phyloP scores from a whole-genome alignment of 2,113 vertebrate genomes.

The Mormyrus lacerda region DNA sequence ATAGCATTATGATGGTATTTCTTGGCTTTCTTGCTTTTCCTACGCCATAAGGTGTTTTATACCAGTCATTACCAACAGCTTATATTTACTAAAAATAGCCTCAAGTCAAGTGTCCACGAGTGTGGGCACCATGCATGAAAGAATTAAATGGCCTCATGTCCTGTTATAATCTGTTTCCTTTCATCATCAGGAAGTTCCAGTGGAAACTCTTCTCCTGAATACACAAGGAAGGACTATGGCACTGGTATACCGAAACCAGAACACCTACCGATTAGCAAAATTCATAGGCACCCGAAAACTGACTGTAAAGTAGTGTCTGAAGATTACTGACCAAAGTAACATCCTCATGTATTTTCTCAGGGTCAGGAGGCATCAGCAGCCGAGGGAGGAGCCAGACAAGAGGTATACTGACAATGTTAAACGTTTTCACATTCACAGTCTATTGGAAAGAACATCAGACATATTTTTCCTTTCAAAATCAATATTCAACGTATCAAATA shows the following conservation, averaged over 20 bases:
- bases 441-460: not conserved
- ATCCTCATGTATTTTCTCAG: not conserved
- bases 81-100: not conserved
- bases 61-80: not conserved
- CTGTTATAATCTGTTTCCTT: constrained; percentile 13
- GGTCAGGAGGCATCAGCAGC: constrained; percentile 30
- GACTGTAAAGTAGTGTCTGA: not conserved
- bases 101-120: not conserved
- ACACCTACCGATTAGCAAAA: not conserved
- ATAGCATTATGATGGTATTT: not conserved
- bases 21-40: not conserved
- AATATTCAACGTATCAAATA: not conserved
- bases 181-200: constrained; percentile 82
- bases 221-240: constrained; percentile 85
- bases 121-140: not conserved
- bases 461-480: not conserved
- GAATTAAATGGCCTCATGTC: not conserved
- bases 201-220: constrained; percentile 91
- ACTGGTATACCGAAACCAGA: constrained; percentile 44
- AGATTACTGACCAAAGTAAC: not conserved
- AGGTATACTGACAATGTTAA: constrained; percentile 48
- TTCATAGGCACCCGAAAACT: not conserved
- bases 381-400: constrained; percentile 75
- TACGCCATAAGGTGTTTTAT: not conserved
- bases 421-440: not conserved